These are phyloP conservation scores for Orcinus orca DNA, from an alignment of 2,113 vertebrate genomes.

Conservation along the genomic window DNA sequence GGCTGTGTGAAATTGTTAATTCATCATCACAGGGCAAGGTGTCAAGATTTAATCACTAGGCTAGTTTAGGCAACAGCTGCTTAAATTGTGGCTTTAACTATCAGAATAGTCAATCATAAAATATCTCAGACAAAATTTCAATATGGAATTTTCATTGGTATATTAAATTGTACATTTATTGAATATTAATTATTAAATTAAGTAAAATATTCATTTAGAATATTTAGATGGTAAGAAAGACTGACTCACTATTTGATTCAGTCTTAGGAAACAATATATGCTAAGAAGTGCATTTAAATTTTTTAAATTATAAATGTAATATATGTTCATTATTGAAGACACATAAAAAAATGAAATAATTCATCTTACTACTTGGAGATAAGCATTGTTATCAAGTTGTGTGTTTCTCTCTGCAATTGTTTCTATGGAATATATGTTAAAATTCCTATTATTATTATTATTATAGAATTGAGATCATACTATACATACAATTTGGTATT, in stretches of 20 bases:
- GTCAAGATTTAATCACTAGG: background rate
- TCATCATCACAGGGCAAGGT: background rate
- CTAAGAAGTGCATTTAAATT: background rate
- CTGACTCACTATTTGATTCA: background rate
- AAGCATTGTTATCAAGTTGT: background rate
- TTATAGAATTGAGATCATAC: background rate
- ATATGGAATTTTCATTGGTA: background rate
- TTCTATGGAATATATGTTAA: background rate
- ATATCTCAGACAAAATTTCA: conserved; percentile 4
- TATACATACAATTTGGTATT: background rate
- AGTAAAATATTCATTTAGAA: background rate
- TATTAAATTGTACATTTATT: background rate
- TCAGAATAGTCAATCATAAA: background rate
- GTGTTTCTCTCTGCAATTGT: background rate
- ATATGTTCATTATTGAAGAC: background rate
- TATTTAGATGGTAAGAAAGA: conserved; percentile 1
- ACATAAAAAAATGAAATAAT: background rate
- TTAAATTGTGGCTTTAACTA: background rate
- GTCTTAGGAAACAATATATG: background rate
- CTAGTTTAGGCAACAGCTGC: background rate
- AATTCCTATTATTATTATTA: background rate
- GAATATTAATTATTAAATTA: conserved; percentile 15
- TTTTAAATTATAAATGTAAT: conserved; percentile 7
- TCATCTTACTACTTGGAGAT: background rate
- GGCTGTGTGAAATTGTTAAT: background rate